Evolutionary conservation across 2,888 invertebrate genomes (phyloP), one percentile per base, ranked within the genome.

Genomic region (Temnothorax rugatulus): DNA sequence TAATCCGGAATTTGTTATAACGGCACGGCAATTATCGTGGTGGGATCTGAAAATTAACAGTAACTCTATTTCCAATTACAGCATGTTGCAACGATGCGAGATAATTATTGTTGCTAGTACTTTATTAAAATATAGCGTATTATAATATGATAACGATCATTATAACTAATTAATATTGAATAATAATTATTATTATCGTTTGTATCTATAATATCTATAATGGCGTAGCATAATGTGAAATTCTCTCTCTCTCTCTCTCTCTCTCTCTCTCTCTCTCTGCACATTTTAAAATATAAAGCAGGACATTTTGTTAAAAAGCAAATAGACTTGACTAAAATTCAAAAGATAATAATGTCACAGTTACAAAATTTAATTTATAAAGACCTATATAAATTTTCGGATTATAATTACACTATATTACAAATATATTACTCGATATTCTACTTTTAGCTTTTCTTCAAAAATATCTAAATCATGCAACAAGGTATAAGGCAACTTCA

Each of bases 141-240:
- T 11, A 34, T 63, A 50, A 63, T 61, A 63, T 61, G 5, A 21
- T 64, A 50, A 63, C 5, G 13, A 18, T 64, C 47, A 34, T 25
- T 50, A 34, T 69, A 50, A 63, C 21, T 38, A 75, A 75, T 64
- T 75, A 50, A 75, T 50, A 18, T 75, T 63, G 21, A 7, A 50
- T 41, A 21, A 44, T 18, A 47, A 75, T 75, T 38, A 18, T 57
- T 38, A 75, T 38, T 50, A 47, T 15, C n/a, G 21, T 75, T 21
- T 61, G 15, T 34, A 61, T 54, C 29, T 59, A 29, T 5, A 59
- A 25, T 29, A 34, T 61, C 18, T 34, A 18, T 34, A 34, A n/a
- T 68, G 7, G 47, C 4, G 25, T 3, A 15, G 29, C 11, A 34
- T 5, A 50, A 50, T 11, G n/a, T 50, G 0, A 50, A 69, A 50